Conservation (phyloP, 2,888 invertebrate species). For the Drosophila mulleri region DNA sequence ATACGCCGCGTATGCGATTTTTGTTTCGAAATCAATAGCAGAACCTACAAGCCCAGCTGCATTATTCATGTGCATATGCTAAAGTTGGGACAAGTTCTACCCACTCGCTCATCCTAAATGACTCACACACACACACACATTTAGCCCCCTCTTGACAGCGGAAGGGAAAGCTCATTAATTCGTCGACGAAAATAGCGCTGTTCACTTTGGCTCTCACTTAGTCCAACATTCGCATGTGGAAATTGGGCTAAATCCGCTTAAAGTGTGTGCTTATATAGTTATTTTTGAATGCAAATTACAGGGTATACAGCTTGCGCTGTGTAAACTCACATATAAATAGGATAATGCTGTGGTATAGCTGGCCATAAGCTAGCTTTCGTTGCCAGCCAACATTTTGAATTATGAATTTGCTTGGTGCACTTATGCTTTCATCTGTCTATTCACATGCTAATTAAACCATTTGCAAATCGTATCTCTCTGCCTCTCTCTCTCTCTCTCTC, state of each 20-base stretch:
- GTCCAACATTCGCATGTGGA: constrained; percentile 18
- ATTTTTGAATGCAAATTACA: not conserved
- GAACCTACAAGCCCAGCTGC: constrained; percentile 63
- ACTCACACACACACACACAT: not conserved
- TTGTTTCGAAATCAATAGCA: constrained; percentile 71
- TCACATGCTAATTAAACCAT: not conserved
- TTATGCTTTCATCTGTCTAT: not conserved
- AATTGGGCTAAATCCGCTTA: constrained; percentile 13
- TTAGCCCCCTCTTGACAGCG: constrained; percentile 9
- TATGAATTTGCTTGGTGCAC: not conserved
- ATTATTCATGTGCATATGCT: constrained; percentile 73
- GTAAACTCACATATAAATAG: not conserved
- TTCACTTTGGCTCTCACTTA: constrained; percentile 59
- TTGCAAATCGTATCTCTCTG: no score
- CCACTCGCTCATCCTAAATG: constrained; percentile 19
- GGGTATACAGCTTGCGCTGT: not conserved
- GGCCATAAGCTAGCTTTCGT: not conserved
- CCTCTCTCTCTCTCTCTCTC: no score
- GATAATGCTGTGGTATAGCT: not conserved
- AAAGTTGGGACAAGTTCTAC: constrained; percentile 48
- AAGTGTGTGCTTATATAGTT: not conserved
- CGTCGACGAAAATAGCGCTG: constrained; percentile 59
- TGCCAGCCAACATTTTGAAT: not conserved
- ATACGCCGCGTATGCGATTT: constrained; percentile 40
- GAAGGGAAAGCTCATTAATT: constrained; percentile 64